Percentiles rank a stretch among this genome's conserved stretches.
phyloP scores from a whole-genome alignment of 2,113 vertebrate genomes.

The Axis porcinus region DNA sequence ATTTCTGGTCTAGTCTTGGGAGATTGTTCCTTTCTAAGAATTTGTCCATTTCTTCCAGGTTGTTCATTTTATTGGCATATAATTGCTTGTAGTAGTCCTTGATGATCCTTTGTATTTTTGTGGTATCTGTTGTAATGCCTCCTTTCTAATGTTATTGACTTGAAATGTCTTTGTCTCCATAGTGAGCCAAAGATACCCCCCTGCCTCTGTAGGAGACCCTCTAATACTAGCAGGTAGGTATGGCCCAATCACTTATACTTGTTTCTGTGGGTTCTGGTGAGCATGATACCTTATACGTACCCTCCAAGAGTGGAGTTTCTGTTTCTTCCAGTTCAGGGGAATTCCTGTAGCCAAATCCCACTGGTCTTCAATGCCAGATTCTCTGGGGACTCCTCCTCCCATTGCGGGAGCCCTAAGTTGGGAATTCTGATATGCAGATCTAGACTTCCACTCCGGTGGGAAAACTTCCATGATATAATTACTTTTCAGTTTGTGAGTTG shows the following conservation, averaged over 20 bases:
- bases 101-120: background rate
- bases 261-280: background rate
- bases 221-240: background rate
- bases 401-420: background rate
- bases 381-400: background rate
- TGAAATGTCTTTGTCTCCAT: background rate
- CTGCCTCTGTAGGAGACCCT: background rate
- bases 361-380: background rate
- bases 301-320: no score
- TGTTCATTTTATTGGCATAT: no score
- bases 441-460: background rate
- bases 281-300: background rate
- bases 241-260: background rate
- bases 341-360: no score
- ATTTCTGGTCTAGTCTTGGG: no score
- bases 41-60: no score
- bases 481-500: background rate
- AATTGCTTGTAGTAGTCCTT: no score
- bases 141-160: no score
- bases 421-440: background rate
- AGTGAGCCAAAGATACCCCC: background rate
- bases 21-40: no score
- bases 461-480: background rate
- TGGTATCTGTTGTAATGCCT: background rate
- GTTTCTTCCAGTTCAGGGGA: no score